Evolutionary conservation across 2,113 vertebrate genomes (phyloP), one percentile per base, ranked within the genome.

Genomic region (Chaetops frenatus): DNA sequence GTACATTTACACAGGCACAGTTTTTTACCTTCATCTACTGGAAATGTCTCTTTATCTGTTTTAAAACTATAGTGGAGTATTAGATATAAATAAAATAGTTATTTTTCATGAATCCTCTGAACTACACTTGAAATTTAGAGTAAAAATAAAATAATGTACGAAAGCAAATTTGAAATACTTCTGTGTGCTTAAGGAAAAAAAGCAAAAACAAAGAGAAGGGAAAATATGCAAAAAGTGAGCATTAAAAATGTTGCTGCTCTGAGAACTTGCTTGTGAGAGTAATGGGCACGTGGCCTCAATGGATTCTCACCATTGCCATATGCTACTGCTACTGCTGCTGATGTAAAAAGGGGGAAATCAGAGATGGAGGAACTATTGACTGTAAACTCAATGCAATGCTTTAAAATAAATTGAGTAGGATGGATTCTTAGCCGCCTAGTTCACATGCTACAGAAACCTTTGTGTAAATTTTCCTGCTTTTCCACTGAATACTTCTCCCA

Each of bases 261-360:
- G 76, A 57, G 33, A 84, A 78, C 7, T 70, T 51, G 23, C 12
- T 71, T 6, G 11, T 66, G 60, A 62, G 33, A 51, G 27, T 42
- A 77, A 50, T 4, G 9, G 42, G 5, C n/a, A 73, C 0, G 0
- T 7, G 18, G 18, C 57, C 47, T 65, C 40, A n/a, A 61, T 91
- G 23, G 28, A 57, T 61, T 74, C 48, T 67, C 8, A 4, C 16
- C 48, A 38, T 50, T 76, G 40, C 15, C 42, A 38, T 24, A 3
- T 83, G 36, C n/a, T 82, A 53, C 38, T 45, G 44, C 44, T 45
- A 18, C 35, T 74, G 36, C 22, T 70, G 65, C 29, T 74, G 70
- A 31, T 70, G 56, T 15, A 17, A 50, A 81, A 66, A 28, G 20
- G 20, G 10, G 21, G 1, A 89, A 64, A 74, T 35, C 33, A 67